Evolutionary conservation across 2,888 invertebrate genomes (phyloP).

Genomic region (Nasonovia ribisnigri): DNA sequence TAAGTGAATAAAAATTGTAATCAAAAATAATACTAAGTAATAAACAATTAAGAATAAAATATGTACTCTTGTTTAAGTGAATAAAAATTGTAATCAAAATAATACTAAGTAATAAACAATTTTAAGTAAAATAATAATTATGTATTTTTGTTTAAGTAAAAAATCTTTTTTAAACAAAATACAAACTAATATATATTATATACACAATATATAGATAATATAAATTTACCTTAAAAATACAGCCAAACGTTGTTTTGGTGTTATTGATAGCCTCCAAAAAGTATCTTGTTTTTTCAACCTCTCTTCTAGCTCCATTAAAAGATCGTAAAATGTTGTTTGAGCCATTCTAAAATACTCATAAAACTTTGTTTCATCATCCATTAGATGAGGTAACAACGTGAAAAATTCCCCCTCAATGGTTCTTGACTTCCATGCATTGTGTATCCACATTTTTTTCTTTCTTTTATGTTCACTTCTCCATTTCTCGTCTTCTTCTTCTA

Average conservation of each 20-base stretch:
- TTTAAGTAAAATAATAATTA: background rate
- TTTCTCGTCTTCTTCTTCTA: constrained; percentile 18
- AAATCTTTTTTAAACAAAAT: background rate
- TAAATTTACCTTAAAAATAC: constrained; percentile 19
- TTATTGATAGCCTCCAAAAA: constrained; percentile 31
- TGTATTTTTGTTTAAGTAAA: background rate
- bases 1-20: background rate
- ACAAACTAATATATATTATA: constrained; percentile 23
- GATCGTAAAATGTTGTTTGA: background rate
- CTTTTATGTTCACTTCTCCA: constrained; percentile 12
- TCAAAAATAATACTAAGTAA: background rate
- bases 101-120: constrained; percentile 10
- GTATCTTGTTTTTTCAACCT: constrained; percentile 11
- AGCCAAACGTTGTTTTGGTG: constrained; percentile 14
- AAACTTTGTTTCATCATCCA: constrained; percentile 27
- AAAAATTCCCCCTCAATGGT: background rate
- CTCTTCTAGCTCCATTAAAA: constrained; percentile 14
- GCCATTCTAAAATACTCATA: constrained; percentile 29
- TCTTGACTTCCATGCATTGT: background rate
- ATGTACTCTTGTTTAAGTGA: background rate
- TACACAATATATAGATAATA: background rate
- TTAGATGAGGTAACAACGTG: constrained; percentile 12
- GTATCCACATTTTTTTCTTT: background rate
- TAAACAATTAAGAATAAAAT: background rate
- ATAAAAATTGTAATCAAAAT: background rate